A percentile compares a stretch with the other conserved stretches of the same genome.
phyloP scores from a whole-genome alignment of 2,113 vertebrate species.

The Tragelaphus scriptus region DNA sequence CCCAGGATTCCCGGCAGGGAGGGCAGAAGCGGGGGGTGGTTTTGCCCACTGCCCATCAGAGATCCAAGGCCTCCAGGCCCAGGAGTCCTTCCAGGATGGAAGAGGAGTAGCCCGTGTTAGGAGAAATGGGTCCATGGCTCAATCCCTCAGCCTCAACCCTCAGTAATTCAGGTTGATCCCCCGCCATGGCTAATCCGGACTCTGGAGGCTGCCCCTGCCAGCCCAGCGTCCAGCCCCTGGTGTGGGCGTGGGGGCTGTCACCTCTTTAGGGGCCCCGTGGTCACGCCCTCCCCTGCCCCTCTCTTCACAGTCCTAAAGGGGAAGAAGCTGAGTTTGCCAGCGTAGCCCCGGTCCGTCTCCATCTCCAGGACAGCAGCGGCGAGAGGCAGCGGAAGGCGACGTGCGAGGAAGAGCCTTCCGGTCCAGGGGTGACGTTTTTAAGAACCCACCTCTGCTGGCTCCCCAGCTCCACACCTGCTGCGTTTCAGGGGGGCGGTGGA shows the following conservation, averaged over 20 bases:
- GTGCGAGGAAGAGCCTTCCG: neutral
- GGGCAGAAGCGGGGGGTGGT: accelerated
- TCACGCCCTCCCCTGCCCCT: neutral
- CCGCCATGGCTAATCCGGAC: accelerated
- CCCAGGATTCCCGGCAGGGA: neutral
- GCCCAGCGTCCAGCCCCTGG: neutral
- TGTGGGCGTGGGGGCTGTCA: neutral
- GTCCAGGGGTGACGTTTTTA: slow-evolving; percentile 51
- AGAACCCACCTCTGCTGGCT: neutral
- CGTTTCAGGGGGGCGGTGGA: slow-evolving; percentile 21
- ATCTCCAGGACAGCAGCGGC: neutral
- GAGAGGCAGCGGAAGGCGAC: neutral
- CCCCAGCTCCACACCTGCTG: neutral
- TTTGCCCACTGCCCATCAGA: neutral
- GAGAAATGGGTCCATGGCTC: neutral
- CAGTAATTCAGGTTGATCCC: neutral
- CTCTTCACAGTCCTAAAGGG: slow-evolving; percentile 77
- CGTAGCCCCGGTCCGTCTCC: slow-evolving; percentile 55
- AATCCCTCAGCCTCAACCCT: neutral
- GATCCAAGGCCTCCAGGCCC: neutral
- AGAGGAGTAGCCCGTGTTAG: neutral
- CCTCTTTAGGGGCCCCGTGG: accelerated
- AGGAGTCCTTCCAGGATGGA: neutral
- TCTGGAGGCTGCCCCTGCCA: neutral
- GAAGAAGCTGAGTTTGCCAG: slow-evolving; percentile 80